A percentile compares a stretch with the other conserved stretches of the same genome.
These are phyloP conservation scores for Eledone cirrhosa DNA, from an alignment of 2,888 invertebrate species.

Conservation along the genomic window DNA sequence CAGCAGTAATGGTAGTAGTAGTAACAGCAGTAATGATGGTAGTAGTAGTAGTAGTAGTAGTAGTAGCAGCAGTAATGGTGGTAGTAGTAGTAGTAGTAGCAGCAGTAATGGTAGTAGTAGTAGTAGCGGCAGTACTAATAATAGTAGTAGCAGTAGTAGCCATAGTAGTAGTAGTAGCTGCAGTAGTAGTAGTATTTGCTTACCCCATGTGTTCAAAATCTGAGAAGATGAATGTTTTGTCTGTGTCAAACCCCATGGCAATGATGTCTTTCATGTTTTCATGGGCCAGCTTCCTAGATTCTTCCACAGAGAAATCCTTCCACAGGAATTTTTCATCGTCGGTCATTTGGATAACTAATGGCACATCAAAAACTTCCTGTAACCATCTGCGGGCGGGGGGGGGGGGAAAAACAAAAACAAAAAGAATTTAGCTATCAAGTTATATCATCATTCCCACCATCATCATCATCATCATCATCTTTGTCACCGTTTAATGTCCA, in stretches of 20 bases:
- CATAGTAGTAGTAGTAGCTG: too few species aligned
- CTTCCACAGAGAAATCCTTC: constrained; percentile 91
- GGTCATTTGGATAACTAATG: constrained; percentile 94
- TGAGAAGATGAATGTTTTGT: constrained; percentile 97
- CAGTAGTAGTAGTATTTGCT: constrained; percentile 53
- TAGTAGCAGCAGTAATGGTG: too few species aligned
- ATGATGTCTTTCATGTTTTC: constrained; percentile 98
- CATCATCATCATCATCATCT: neutral
- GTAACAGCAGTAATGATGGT: too few species aligned
- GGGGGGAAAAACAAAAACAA: neutral
- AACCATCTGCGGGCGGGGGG: constrained; percentile 77
- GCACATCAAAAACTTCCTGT: constrained; percentile 95
- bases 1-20: too few species aligned
- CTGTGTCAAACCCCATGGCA: constrained; percentile 90
- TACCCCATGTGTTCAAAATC: constrained; percentile 94
- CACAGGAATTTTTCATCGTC: constrained; percentile 99
- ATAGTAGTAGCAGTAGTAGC: too few species aligned
- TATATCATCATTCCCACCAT: neutral
- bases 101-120: too few species aligned
- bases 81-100: too few species aligned
- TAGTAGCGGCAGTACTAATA: too few species aligned
- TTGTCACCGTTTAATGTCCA: neutral
- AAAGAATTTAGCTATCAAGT: neutral
- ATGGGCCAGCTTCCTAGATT: constrained; percentile 81
- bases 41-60: too few species aligned